Base-by-base conservation (phyloP, 23 tunicate genomes). In the Corella eumyota region DNA sequence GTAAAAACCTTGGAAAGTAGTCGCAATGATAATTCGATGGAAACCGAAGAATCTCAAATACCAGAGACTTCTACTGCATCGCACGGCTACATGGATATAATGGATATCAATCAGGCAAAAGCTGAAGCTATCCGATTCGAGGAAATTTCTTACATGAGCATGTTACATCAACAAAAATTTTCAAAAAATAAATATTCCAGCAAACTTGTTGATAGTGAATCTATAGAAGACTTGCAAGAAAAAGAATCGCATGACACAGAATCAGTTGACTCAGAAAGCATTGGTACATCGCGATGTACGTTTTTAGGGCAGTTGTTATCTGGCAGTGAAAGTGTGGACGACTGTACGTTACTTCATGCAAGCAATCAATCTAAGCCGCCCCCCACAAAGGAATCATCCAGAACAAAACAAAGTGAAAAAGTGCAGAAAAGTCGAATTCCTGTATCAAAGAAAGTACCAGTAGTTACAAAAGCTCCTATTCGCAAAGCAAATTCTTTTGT, bases 81-180 rank as follows among this genome's bases (percentile, higher is more conserved):
- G 9, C 30, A 25, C 9, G 59, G 52, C 11, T 50, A 49, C 37
- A 68, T 68, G 48, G 74, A 68, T 34, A 47, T 68, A 26, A 68
- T 68, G 74, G 74, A 68, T 28, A 51, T 51, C 17, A 34, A 51
- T 22, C 34, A 27, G 52, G 74, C 74, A 27, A 26, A 63, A 32
- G 74, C 74, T 9, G 57, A 68, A 37, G 74, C 74, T 2, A 30
- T 37, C 17, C 25, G 74, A 32, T 54, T 68, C 33, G 74, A 68
- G 36, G 74, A 68, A 20, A 6, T 68, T 19, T 51, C 74, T 1
- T 68, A 68, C 62, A 68, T 68, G 74, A 36, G 44, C 11, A 55
- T 68, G 32, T 62, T 50, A 20, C 56, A 68, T 33, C 57, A 51
- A 19, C n/a, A n/a, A n/a, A n/a, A n/a, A n/a, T n/a, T n/a, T n/a